Evolutionary conservation across 2,797 vertebrate species (phyloP), one percentile per base, ranked within the genome.

Genomic region (Danio tinwini): DNA sequence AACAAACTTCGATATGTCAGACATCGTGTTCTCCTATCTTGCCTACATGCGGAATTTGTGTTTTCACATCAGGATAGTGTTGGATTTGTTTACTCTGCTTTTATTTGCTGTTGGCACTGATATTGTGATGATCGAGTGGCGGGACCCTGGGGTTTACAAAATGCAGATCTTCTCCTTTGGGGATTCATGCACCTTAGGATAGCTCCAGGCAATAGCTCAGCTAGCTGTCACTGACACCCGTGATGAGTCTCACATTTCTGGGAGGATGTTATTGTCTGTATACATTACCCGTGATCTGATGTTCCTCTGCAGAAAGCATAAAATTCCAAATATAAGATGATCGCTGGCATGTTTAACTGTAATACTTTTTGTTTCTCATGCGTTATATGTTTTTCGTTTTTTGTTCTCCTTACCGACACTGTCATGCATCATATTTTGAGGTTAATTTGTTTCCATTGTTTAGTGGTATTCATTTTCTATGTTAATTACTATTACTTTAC

Each of bases 141-240:
- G 11, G 17, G 13, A 62, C 44, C 13, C 56, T 3, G 39, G 58
- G 49, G 67, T 49, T 72, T 45, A 53, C 19, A 37, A 64, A 73
- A 80, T 73, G 53, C 21, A 82, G 67, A 75, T 73, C 56, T 40
- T 72, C 69, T 61, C 58, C 40, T 78, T 42, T 49, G 69, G 62
- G 63, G 63, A 58, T 79, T 45, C 14, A 58, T 64, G 59, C 70
- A 78, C 82, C 86, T 81, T 64, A 81, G 73, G 80, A 61, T 29
- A 45, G 77, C 84, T 78, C 63, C 37, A 76, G 82, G 85, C 75
- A 81, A 61, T 63, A 79, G 80, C 81, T 58, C 65, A 73, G 45
- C 73, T 82, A 73, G 45, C 73, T 82, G 69, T 76, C 80, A 64
- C 13, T 82, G 64, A 62, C 59, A 75, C 44, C 72, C 7, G 21